These are phyloP conservation scores for Zapornia atra DNA, from an alignment of 2,113 vertebrate genomes.

Conservation along the genomic window DNA sequence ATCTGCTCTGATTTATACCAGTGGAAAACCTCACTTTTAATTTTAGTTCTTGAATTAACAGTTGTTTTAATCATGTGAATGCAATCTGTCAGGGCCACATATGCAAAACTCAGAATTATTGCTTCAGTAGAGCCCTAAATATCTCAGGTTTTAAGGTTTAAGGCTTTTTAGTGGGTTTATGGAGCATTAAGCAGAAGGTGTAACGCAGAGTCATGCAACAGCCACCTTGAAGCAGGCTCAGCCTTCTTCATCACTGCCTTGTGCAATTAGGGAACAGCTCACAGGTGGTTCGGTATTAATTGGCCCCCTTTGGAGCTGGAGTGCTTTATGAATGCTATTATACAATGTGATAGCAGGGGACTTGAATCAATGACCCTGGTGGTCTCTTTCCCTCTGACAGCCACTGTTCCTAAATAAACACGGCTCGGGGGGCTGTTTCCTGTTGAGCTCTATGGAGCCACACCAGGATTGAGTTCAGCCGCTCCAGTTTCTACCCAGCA, in stretches of 20 bases:
- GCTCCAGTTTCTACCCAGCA: neutral
- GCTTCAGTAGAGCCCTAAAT: neutral
- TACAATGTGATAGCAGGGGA: neutral
- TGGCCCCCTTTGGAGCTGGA: constrained; percentile 1
- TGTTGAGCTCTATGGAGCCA: neutral
- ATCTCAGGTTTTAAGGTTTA: neutral
- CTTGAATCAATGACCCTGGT: neutral
- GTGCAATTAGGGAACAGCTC: neutral
- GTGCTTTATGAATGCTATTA: neutral
- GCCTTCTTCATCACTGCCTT: neutral
- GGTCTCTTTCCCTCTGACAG: neutral
- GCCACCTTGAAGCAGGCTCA: neutral
- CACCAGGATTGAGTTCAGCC: neutral
- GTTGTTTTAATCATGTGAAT: constrained; percentile 23
- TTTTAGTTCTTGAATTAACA: constrained; percentile 30
- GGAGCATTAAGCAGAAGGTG: neutral
- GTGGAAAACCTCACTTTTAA: constrained; percentile 23
- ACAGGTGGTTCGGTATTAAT: constrained; percentile 20
- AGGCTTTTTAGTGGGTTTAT: neutral
- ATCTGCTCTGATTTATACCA: constrained; percentile 6
- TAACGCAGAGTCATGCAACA: neutral
- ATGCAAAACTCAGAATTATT: neutral
- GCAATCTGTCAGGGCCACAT: neutral
- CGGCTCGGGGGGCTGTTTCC: neutral
- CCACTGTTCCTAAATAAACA: neutral